Base-by-base conservation (phyloP, 2,113 vertebrate species). In the Etheostoma cragini region DNA sequence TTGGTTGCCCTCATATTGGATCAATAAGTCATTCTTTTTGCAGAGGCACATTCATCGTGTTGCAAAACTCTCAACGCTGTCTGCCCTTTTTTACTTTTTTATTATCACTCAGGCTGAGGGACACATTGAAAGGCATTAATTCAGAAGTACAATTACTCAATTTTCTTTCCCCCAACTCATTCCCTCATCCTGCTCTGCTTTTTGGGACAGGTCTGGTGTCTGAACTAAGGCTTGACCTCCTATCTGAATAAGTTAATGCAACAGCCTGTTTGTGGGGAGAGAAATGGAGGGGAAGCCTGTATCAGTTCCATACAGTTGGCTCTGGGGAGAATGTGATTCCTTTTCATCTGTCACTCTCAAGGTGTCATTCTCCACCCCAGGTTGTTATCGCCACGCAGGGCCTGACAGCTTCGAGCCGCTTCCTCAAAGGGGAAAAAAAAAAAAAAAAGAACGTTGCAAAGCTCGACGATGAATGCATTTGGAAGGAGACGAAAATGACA, bases 241-340 rank as follows among this genome's bases (percentile, higher is more conserved):
- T 89, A 95, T 97, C 97, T 97, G 94, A 98, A 97, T 97, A 97
- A 96, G 96, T 97, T 96, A 97, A 97, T 97, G 89, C 83, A 84
- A 92, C 93, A 89, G 75, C 84, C 77, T 96, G 95, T 96, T 97
- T 95, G 95, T 89, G 81, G 88, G 87, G 65, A 76, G 68, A 84
- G 87, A 82, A 92, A 94, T 89, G 85, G 91, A 83, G 93, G 74
- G 81, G 90, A 92, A 93, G 93, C 86, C 95, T 95, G 92, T 97
- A 95, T 97, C 96, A 96, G 95, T 96, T 95, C 93, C 94, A 93
- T 92, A 95, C 95, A 97, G 96, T 95, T 93, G 94, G 96, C 95
- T 95, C 95, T 82, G 82, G 87, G 90, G 95, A 96, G 94, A 95
- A 96, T 95, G 94, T 95, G 93, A 91, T 91, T 94, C 88, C 94